Evolutionary conservation across 2,113 vertebrate species (phyloP), one percentile per base, ranked within the genome.

Genomic region (Cinclus mexicanus): DNA sequence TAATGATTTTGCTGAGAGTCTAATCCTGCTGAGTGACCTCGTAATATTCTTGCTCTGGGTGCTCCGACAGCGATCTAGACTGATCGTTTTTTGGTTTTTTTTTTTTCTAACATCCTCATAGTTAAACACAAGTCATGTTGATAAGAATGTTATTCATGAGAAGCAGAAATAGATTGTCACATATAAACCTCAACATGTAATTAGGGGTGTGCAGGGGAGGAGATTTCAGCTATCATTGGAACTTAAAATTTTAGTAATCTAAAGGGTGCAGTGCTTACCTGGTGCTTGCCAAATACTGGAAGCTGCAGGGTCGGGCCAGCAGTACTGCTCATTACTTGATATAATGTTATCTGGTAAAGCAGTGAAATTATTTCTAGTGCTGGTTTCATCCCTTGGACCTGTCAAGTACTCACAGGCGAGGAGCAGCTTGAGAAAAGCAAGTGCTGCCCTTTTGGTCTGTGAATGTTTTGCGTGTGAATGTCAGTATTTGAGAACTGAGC

Each of bases 331-430:
- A 63, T 46, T 49, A 37, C 41, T 59, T 57, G 21, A 23, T 64
- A 12, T 2, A 9, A 37, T 28, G 5, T 44, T 72, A 16, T 11
- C 28, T 84, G 28, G 16, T 76, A 65, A 64, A 63, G 17, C 26
- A 76, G 1, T 60, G 1, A n/a, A 37, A 64, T 47, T 25, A 3
- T 41, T 84, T 84, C 56, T 64, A n/a, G 28, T 47, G 29, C 5
- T 91, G 4, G 1, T 31, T 87, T 87, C 22, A 21, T 78, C 19
- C 56, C 16, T 50, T 64, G 44, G 47, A 49, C 7, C 14, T 64
- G 50, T 57, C 35, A 37, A 46, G 22, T 18, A 35, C 11, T 20
- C 4, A 16, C 0, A 1, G 33, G 11, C 0, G 0, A 7, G 14
- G 20, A 7, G 22, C 31, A 82, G 6, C n/a, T 13, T 68, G 47